Base-by-base conservation (phyloP, 35 echinoderm and acorn worm species). In the Stichopus chloronotus region DNA sequence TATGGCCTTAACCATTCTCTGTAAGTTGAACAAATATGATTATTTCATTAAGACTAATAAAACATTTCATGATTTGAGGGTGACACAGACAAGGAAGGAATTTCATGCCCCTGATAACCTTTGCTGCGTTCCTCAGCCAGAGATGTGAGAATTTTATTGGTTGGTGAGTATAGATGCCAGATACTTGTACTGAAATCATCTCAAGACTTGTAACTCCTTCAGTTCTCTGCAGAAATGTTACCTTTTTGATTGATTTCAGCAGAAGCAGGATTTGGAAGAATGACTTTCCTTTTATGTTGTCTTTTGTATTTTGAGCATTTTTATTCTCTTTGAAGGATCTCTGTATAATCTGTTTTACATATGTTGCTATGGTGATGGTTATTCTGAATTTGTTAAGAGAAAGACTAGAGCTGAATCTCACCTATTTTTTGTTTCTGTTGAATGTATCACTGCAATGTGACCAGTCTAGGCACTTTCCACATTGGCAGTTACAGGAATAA, bases 11-110 rank as follows among this genome's bases (percentile, higher is more conserved):
- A 85, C 82, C 82, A 85, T 85, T 17, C 55, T 83, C 80, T 85
- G 82, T 85, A 57, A 83, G 81, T 57, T 83, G 82, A 85, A 58
- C n/a, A 20, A n/a, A 21, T 58, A 58, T 85, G 55, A 85, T 85
- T 58, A 85, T 85, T 85, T 85, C 82, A 85, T 85, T 85, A 85
- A 85, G 82, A n/a, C 82, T 82, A 74, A n/a, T 85, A 85, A 74
- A 57, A 85, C 52, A 85, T 85, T 85, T 85, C 82, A 85, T 85
- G 82, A 85, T 85, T 85, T 85, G 82, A 85, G 82, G 55, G 82
- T 58, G 82, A 56, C 82, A 78, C 23, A 85, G 82, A 53, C 82
- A 85, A 85, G 82, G 82, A 85, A 81, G 82, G 82, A 85, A 85
- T 58, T 85, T 85, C 82, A 85, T 85, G 54, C 55, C 82, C 52